Conservation (phyloP, 2,113 vertebrate genomes). For the Orycteropus afer region DNA sequence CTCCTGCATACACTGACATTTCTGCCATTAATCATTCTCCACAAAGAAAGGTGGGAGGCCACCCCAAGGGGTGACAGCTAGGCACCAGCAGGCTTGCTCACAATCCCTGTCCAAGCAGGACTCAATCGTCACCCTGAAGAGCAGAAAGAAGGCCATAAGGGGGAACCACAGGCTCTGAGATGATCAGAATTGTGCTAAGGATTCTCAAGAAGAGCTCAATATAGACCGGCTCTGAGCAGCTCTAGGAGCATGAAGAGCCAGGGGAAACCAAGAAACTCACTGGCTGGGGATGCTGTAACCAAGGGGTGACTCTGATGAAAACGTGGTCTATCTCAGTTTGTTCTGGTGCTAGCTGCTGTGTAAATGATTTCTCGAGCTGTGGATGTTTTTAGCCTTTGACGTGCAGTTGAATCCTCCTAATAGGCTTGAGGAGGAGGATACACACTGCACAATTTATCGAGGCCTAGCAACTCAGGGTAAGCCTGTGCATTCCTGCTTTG, state of each 20-base stretch:
- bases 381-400: conserved; percentile 6
- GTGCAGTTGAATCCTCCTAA: conserved; percentile 6
- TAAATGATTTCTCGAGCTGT: not conserved
- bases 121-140: not conserved
- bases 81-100: not conserved
- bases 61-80: not conserved
- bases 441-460: conserved; percentile 9
- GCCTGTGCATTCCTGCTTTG: not conserved
- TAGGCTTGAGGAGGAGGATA: not conserved
- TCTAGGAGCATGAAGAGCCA: not conserved
- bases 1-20: not conserved
- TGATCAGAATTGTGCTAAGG: not conserved
- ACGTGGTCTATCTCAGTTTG: not conserved
- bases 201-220: not conserved
- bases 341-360: not conserved
- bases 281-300: not conserved
- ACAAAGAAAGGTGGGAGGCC: not conserved
- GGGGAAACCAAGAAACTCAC: not conserved
- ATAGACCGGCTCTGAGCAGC: not conserved
- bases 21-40: not conserved
- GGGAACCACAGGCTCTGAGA: not conserved
- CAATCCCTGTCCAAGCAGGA: not conserved
- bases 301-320: not conserved
- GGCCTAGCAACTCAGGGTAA: not conserved
- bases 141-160: not conserved